Base-by-base conservation (phyloP, 2,888 invertebrate species). In the Mellilla xanthometata region DNA sequence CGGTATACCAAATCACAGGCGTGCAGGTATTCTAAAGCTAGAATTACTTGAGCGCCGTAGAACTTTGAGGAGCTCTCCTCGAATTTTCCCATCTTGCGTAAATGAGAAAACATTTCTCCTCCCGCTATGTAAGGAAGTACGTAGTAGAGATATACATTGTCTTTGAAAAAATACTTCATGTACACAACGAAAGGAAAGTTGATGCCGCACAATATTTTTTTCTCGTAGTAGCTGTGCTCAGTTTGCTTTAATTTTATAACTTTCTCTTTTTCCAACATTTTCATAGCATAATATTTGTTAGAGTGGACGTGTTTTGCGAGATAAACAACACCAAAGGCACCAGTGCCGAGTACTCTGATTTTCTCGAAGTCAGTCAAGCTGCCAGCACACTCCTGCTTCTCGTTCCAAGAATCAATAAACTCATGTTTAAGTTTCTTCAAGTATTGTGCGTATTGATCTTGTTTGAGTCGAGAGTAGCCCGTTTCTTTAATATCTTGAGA, bases 21-120 rank as follows among this genome's bases (percentile, higher is more conserved):
- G 76, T 99, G 98, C 35, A 99, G 87, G 80, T 98, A 99, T 79
- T 99, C 98, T 41, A 99, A 87, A 0, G 95, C 96, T 51, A 99
- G 81, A 36, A 96, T 91, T 2, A 98, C 95, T 90, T 99, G 98
- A 12, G 96, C 94, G 0, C 94, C 96, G 80, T 97, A 99, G 88
- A 98, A 98, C 66, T 94, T 94, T 0, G 96, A 91, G 53, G 95
- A 90, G 15, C 91, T 90, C 78, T 98, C 97, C 52, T 94, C 94
- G 79, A 94, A 93, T 56, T 91, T 91, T 2, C 89, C 91, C 63
- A 83, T 81, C 67, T 91, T 92, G 42, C 94, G 91, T 40, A 96
- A 86, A 69, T 95, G 93, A 0, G 93, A 92, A 68, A 96, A 97
- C 93, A 97, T 93, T 78, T 97, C 97, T 0, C 97, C 97, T 0